phyloP scores from a whole-genome alignment of 2,888 invertebrate species.

The Lissocephala sabroskyi region DNA sequence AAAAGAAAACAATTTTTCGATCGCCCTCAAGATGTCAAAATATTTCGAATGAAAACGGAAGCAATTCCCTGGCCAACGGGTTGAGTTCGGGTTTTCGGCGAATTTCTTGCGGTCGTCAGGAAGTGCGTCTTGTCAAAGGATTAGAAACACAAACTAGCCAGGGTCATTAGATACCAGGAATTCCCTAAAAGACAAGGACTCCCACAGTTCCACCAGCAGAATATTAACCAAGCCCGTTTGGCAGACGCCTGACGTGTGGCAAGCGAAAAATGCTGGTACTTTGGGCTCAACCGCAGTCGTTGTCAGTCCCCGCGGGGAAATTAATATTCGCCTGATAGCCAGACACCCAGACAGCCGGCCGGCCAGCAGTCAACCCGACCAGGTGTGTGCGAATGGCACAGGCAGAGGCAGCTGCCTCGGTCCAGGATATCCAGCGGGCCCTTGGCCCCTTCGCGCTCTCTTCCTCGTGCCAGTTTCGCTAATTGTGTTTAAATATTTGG shows the following conservation, averaged over 20 bases:
- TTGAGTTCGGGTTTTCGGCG: constrained; percentile 3
- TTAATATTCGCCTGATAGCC: constrained; percentile 7
- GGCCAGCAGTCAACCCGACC: not conserved
- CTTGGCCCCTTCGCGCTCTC: not conserved
- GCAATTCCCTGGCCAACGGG: not conserved
- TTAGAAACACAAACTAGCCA: constrained; percentile 15
- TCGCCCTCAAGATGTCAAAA: constrained; percentile 39
- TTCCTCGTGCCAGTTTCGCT: constrained; percentile 57
- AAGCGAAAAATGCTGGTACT: constrained; percentile 36
- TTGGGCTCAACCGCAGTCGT: not conserved
- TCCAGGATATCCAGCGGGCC: not conserved
- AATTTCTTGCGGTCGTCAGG: constrained; percentile 19
- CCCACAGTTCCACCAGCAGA: constrained; percentile 37
- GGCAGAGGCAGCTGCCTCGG: constrained; percentile 12
- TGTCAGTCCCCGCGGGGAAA: constrained; percentile 44
- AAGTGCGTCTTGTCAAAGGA: constrained; percentile 7
- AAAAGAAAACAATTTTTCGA: constrained; percentile 13
- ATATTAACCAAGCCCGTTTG: constrained; percentile 7
- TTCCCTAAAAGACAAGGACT: constrained; percentile 1
- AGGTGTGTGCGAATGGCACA: constrained; percentile 2
- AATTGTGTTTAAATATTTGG: constrained; percentile 59
- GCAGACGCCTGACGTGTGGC: constrained; percentile 46
- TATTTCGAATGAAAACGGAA: constrained; percentile 48
- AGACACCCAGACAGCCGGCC: no score
- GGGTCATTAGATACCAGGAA: constrained; percentile 20